Conservation (phyloP, 2,797 vertebrate species). For the Propithecus perrieri region DNA sequence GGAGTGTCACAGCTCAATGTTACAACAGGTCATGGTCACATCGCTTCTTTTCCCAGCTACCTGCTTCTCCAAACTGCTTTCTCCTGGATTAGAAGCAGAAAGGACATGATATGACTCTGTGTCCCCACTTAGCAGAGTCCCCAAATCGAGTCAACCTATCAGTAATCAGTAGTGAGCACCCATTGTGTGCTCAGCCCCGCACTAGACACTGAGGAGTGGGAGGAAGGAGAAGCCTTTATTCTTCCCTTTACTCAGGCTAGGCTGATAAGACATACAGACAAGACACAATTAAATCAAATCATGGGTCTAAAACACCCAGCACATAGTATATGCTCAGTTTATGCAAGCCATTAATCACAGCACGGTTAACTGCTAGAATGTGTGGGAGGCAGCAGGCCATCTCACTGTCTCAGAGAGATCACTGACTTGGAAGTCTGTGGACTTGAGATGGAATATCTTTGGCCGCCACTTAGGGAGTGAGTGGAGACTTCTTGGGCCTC, state of each 20-base stretch:
- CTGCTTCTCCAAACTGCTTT: neutral
- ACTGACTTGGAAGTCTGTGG: neutral
- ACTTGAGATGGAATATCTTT: neutral
- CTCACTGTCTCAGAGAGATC: neutral
- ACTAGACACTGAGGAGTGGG: neutral
- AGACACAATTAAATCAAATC: neutral
- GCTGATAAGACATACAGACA: neutral
- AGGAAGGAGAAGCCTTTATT: neutral
- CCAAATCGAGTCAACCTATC: neutral
- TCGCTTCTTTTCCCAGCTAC: neutral
- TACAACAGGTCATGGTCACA: fast-evolving
- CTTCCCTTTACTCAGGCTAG: neutral
- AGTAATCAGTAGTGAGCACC: neutral
- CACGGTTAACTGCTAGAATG: neutral
- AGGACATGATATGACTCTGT: neutral
- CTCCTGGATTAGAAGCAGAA: neutral
- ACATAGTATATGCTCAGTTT: neutral
- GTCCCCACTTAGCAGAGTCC: neutral
- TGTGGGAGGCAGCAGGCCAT: neutral
- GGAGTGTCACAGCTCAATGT: neutral
- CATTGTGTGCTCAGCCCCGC: too few relatives aligned
- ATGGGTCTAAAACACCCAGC: neutral
- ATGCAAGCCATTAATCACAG: neutral
- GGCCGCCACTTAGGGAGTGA: neutral
- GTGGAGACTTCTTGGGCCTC: neutral